Evolutionary conservation across 2,888 invertebrate genomes (phyloP), one percentile per base, ranked within the genome.

Genomic region (Melanostoma scalare): DNA sequence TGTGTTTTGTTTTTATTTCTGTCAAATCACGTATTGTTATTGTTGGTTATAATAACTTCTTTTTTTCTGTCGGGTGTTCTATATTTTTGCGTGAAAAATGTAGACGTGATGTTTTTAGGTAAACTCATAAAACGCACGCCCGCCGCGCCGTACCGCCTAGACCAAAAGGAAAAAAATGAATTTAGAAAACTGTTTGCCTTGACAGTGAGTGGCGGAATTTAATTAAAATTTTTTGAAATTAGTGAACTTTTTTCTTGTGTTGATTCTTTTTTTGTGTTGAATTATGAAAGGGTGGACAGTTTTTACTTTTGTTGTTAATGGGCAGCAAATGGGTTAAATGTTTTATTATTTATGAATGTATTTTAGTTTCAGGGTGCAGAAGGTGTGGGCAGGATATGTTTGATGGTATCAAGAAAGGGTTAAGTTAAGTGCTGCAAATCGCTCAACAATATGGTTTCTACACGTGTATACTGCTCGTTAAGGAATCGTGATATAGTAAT

Each of bases 1-100:
- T 67, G 9, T 50, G 52, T 42, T 78, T 67, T 71, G 6, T 56
- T 75, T 76, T 60, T 42, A 61, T 76, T 76, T 20, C 20, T 77
- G 81, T 82, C 81, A 82, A 82, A 82, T 78, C 82, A 82, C 78
- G 82, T 82, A 75, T 78, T 84, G 78, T 78, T 84, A 71, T 75
- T 75, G 79, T 79, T 75, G 69, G 67, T 74, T 50, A 65, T 76
- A 68, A 44, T 53, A 61, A 46, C 65, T 71, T 53, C 65, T 48
- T 48, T 60, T 71, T 46, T 36, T 56, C 44, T 48, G 31, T 71
- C 10, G 3, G 4, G 30, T 65, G 50, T 44, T 36, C 20, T 20
- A 20, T 20, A 20, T 67, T 68, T 74, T 63, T 56, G 60, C 67
- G 38, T n/a, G 44, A 40, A 52, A 63, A 61, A 61, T 56, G 69